Evolutionary conservation across 1,140 invertebrate genomes (phyloP).

Genomic region (Sitobion miscanthi): DNA sequence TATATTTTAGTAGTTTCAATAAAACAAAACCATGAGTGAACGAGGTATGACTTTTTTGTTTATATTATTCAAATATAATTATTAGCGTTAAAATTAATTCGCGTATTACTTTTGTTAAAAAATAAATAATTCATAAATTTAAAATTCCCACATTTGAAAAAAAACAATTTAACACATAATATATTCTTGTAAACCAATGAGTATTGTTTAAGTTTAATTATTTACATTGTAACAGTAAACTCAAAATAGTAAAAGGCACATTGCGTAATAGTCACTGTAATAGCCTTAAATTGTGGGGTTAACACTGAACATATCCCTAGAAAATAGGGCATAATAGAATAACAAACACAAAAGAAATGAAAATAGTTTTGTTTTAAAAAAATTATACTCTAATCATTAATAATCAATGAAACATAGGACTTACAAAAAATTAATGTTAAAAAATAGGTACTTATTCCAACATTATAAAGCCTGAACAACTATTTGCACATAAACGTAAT

Average conservation of each 20-base stretch:
- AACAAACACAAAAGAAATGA: neutral
- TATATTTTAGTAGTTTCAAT: no score
- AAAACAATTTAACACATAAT: neutral
- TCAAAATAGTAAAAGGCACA: neutral
- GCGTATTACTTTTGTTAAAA: no score
- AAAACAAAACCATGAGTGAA: neutral
- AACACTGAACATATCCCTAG: neutral
- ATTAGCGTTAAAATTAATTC: no score
- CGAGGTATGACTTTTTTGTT: neutral
- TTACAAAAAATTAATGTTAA: constrained; percentile 44
- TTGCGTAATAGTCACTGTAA: neutral
- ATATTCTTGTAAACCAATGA: neutral
- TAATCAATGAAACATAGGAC: constrained; percentile 44
- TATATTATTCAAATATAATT: no score
- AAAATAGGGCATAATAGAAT: neutral
- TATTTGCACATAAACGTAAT: constrained; percentile 39
- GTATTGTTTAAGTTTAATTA: neutral
- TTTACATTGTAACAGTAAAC: neutral
- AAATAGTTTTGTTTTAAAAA: constrained; percentile 45
- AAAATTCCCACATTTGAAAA: neutral
- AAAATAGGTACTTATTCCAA: constrained; percentile 39
- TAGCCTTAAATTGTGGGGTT: neutral
- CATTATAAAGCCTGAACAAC: constrained; percentile 23
- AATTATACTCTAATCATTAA: constrained; percentile 43
- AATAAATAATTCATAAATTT: neutral